These are phyloP conservation scores for Virgularia gustaviana DNA, from an alignment of 92 coral and sea anemone genomes.

Conservation along the genomic window DNA sequence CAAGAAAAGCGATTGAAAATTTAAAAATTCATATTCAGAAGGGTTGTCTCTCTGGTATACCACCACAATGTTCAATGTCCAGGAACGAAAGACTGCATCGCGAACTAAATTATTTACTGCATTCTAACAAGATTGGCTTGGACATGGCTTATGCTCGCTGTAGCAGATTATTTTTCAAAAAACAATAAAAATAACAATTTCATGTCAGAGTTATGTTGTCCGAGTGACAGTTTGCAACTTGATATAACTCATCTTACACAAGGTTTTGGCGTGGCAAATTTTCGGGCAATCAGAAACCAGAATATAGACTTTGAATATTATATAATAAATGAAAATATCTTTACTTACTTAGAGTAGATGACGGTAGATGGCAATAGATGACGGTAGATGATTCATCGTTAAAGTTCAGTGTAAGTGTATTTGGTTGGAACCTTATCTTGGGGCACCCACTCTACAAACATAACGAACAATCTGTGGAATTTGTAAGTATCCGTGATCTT, in stretches of 20 bases:
- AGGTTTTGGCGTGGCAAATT: no score
- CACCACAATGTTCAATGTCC: conserved; percentile 7
- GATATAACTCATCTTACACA: no score
- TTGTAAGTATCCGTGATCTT: neutral
- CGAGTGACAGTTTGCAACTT: no score
- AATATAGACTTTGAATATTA: no score
- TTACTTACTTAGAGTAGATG: no score
- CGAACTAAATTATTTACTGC: conserved; percentile 16
- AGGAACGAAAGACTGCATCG: conserved; percentile 37
- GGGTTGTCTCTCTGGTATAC: neutral
- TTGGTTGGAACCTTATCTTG: neutral
- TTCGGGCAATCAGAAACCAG: no score
- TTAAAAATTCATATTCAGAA: conserved; percentile 5
- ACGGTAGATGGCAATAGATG: no score
- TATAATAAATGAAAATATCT: no score
- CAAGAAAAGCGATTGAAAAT: conserved; percentile 8
- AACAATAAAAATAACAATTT: no score
- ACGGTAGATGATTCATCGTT: neutral
- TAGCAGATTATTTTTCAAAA: conserved; percentile 17
- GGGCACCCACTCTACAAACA: neutral
- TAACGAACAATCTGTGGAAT: neutral
- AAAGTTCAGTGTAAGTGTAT: conserved; percentile 1
- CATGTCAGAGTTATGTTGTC: no score
- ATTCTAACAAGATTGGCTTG: conserved; percentile 17
- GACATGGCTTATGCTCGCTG: conserved; percentile 31